Evolutionary conservation across 2,888 invertebrate genomes (phyloP).

Genomic region (Crematogaster levior): DNA sequence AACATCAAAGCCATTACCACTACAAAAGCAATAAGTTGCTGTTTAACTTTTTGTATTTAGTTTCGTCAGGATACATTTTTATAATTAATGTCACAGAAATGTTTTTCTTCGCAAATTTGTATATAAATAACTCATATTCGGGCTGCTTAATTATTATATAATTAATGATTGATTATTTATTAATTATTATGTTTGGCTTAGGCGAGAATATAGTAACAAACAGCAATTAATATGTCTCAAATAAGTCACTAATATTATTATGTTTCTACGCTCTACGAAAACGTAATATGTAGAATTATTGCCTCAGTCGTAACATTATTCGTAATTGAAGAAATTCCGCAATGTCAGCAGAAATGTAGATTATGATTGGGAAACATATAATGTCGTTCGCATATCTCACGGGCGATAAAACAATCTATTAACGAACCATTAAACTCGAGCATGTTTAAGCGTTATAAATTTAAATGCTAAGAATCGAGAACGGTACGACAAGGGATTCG

Average conservation of each 20-base stretch:
- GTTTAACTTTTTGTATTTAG: neutral
- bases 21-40: slow-evolving; percentile 22
- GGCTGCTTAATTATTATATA: neutral
- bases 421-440: slow-evolving; percentile 49
- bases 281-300: neutral
- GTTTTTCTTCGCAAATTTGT: neutral
- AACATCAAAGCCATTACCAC: slow-evolving; percentile 24
- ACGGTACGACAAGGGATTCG: slow-evolving; percentile 14
- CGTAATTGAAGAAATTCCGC: slow-evolving; percentile 9
- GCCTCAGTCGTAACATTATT: neutral
- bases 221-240: neutral
- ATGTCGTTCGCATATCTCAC: slow-evolving; percentile 8
- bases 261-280: too few species aligned
- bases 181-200: neutral
- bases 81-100: neutral
- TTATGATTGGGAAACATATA: slow-evolving; percentile 23
- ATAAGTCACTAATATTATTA: neutral
- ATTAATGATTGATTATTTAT: neutral
- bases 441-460: slow-evolving; percentile 33
- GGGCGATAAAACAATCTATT: slow-evolving; percentile 48
- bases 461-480: slow-evolving; percentile 38
- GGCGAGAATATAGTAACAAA: neutral
- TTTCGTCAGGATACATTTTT: neutral
- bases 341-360: slow-evolving; percentile 14
- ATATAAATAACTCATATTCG: neutral